These are phyloP conservation scores for Spongilla lacustris DNA, from an alignment of 37 sponge, comb jelly and placozoan species.

Conservation along the genomic window DNA sequence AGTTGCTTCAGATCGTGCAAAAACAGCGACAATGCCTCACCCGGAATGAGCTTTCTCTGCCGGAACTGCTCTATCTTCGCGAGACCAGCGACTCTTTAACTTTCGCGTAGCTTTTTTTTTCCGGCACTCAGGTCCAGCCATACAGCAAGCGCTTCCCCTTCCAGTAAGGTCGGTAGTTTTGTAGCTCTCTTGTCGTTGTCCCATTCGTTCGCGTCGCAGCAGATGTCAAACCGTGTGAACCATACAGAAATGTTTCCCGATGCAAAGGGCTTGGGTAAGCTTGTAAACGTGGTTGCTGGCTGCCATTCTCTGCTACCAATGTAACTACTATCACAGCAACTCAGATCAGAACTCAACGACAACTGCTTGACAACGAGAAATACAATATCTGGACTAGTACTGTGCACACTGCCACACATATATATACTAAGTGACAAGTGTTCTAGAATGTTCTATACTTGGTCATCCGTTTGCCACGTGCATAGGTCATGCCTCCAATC, in stretches of 20 bases:
- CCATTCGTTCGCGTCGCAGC: slow-evolving; percentile 41
- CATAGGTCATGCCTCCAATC: slow-evolving; percentile 1
- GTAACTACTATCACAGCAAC: slow-evolving; percentile 23
- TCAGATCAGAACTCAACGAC: neutral
- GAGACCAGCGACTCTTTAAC: neutral
- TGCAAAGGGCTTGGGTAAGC: slow-evolving; percentile 43
- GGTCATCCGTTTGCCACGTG: neutral
- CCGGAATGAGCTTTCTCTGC: slow-evolving; percentile 13
- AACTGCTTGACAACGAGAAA: neutral
- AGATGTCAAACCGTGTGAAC: slow-evolving; percentile 44
- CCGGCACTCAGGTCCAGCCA: slow-evolving; percentile 41
- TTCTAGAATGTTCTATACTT: neutral
- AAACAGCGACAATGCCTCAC: slow-evolving; percentile 50
- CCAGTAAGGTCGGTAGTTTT: slow-evolving; percentile 47
- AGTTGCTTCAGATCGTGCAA: slow-evolving; percentile 45
- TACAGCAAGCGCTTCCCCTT: slow-evolving; percentile 54
- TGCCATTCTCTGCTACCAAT: slow-evolving; percentile 52
- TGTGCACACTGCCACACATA: neutral
- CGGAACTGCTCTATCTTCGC: neutral
- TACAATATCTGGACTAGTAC: too few species aligned
- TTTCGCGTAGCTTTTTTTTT: slow-evolving; percentile 6
- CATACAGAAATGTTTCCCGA: slow-evolving; percentile 29
- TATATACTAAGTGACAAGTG: neutral
- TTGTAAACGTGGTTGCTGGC: slow-evolving; percentile 1
- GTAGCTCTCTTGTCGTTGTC: slow-evolving; percentile 15